Conservation (phyloP, 2,113 vertebrate genomes). For the Pseudorectes ferrugineus region DNA sequence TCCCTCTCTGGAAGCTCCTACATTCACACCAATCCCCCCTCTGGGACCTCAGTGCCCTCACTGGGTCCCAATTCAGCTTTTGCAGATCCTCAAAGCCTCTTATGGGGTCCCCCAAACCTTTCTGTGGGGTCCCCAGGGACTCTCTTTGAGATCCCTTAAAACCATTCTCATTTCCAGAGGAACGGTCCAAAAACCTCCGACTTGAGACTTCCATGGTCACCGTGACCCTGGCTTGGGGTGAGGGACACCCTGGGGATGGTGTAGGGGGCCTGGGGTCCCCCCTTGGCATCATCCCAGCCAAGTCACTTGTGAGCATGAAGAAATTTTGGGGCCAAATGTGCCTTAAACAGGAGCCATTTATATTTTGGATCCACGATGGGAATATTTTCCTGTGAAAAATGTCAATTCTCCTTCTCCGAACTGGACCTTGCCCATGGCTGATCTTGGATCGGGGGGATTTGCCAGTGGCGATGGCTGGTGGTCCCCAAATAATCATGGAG, state of each 20-base stretch:
- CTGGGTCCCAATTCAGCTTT: rapidly evolving
- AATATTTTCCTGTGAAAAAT: not conserved
- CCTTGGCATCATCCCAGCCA: rapidly evolving
- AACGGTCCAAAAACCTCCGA: not conserved
- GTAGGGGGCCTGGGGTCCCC: not conserved
- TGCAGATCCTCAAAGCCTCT: not conserved
- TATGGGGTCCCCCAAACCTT: rapidly evolving
- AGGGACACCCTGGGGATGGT: rapidly evolving
- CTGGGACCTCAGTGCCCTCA: not conserved
- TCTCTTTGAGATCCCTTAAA: too few relatives aligned
- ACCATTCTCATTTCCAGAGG: rapidly evolving
- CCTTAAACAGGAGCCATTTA: not conserved
- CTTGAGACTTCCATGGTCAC: not conserved
- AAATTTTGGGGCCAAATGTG: not conserved
- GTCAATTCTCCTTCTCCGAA: not conserved
- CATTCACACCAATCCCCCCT: rapidly evolving
- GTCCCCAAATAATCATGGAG: not conserved
- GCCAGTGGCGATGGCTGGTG: rapidly evolving
- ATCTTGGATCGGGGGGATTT: rapidly evolving
- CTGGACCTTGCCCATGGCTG: rapidly evolving
- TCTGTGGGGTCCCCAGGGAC: not conserved
- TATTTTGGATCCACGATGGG: rapidly evolving
- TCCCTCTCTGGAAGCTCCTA: rapidly evolving
- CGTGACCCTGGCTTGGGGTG: rapidly evolving
- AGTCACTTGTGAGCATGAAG: rapidly evolving